phyloP scores from a whole-genome alignment of 2,113 vertebrate genomes.

The Oceanites oceanicus region DNA sequence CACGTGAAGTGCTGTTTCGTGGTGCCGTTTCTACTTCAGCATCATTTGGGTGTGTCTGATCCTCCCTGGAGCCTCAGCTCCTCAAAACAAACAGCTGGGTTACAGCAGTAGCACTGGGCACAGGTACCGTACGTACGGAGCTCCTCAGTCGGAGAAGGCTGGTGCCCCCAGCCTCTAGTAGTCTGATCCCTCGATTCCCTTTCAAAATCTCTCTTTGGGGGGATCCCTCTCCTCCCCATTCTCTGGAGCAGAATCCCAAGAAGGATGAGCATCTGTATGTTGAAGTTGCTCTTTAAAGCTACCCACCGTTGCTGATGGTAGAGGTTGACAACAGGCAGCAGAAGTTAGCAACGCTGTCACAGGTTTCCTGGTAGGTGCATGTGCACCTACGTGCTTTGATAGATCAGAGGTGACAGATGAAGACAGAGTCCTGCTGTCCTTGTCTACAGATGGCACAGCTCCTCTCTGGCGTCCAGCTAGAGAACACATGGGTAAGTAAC shows the following conservation, averaged over 20 bases:
- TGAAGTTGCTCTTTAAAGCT: not conserved
- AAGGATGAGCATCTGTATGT: rapidly evolving
- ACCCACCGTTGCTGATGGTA: not conserved
- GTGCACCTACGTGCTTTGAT: not conserved
- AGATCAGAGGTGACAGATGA: conserved; percentile 75
- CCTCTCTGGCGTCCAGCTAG: conserved; percentile 69
- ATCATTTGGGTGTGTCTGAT: too few species aligned
- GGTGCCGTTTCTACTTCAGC: not conserved
- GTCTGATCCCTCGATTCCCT: not conserved
- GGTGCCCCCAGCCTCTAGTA: not conserved
- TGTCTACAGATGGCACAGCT: conserved; percentile 68
- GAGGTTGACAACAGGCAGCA: not conserved
- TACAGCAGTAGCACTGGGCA: not conserved
- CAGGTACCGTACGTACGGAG: rapidly evolving
- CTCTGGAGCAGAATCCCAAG: not conserved
- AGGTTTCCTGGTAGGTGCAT: not conserved
- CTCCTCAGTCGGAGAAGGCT: not conserved
- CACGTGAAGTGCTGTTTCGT: rapidly evolving
- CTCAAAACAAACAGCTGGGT: not conserved
- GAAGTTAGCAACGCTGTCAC: not conserved
- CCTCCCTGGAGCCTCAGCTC: not conserved
- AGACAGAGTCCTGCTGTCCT: conserved; percentile 75
- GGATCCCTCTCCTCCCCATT: not conserved
- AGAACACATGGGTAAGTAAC: conserved; percentile 63
- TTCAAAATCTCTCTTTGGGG: not conserved